Evolutionary conservation across 2,113 vertebrate genomes (phyloP).

Genomic region (Parus major): DNA sequence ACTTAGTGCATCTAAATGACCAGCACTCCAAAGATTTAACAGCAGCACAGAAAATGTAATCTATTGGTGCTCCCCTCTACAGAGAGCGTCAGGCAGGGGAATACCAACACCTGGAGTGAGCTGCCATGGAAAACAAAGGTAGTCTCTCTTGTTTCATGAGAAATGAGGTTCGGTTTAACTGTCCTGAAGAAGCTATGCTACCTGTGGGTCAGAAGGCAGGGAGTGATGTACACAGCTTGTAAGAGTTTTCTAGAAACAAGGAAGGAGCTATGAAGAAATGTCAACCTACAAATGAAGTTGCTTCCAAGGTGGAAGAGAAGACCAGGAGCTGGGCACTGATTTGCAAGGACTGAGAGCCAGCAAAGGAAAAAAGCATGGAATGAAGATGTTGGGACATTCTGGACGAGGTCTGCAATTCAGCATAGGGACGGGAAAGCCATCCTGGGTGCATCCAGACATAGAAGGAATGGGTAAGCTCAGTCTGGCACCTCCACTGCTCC

Average conservation of each 20-base stretch:
- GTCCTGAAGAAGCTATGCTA: background rate
- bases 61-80: fast-evolving
- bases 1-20: background rate
- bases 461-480: background rate
- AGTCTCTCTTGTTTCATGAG: background rate
- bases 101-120: background rate
- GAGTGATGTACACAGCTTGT: fast-evolving
- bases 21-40: background rate
- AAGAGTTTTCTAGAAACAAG: background rate
- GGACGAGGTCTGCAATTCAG: background rate
- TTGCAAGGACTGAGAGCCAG: background rate
- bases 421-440: background rate
- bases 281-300: background rate
- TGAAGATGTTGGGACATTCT: background rate
- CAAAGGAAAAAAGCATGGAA: background rate
- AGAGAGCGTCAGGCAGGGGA: background rate
- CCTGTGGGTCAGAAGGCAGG: background rate
- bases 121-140: background rate
- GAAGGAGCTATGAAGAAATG: background rate
- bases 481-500: background rate
- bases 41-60: background rate
- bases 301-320: background rate
- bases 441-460: background rate
- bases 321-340: background rate
- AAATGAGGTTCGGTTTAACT: background rate